Conservation (phyloP, 2,113 vertebrate genomes). For the Carollia perspicillata region DNA sequence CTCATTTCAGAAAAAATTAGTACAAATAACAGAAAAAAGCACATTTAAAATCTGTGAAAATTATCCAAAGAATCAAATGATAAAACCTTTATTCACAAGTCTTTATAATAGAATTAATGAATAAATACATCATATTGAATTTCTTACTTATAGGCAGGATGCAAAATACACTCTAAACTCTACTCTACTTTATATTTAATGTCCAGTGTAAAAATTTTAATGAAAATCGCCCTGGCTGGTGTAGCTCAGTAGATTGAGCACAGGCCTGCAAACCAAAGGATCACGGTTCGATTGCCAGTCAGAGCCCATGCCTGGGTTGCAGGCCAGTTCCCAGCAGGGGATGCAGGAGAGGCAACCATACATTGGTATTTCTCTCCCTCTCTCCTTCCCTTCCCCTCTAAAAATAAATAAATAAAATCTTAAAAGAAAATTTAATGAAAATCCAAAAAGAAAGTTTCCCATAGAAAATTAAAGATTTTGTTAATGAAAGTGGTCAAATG, state of each 20-base stretch:
- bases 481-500: neutral
- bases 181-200: neutral
- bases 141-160: neutral
- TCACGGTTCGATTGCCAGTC: too few species aligned
- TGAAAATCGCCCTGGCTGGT: too few species aligned
- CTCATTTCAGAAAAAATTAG: neutral
- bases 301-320: too few species aligned
- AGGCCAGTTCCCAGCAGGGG: too few species aligned
- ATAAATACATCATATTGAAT: neutral
- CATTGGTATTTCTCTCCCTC: too few species aligned
- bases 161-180: neutral
- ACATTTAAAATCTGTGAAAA: neutral
- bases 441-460: neutral
- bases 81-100: neutral
- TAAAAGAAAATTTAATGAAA: neutral
- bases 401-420: too few species aligned
- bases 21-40: neutral
- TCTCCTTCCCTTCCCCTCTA: too few species aligned
- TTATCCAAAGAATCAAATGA: neutral
- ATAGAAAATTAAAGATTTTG: neutral
- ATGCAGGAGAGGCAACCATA: too few species aligned
- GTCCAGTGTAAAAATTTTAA: neutral
- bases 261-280: too few species aligned
- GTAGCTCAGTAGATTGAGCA: too few species aligned
- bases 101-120: neutral